Evolutionary conservation across 2,113 vertebrate species (phyloP), one percentile per base, ranked within the genome.

Genomic region (Daubentonia madagascariensis): DNA sequence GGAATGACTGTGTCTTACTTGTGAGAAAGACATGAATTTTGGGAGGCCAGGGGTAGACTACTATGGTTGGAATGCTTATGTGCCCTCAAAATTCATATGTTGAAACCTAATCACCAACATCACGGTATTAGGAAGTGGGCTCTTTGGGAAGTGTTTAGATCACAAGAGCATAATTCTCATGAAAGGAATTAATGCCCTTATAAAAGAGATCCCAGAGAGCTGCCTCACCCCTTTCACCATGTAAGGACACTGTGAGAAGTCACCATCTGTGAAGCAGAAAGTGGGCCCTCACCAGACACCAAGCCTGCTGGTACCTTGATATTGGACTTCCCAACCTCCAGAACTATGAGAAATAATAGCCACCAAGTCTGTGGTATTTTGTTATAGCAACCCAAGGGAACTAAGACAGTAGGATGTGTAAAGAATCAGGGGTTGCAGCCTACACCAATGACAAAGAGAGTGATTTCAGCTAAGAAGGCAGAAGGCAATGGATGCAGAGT

Each of bases 221-320:
- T 43, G 9, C 6, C 43, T 40, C 40, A 20, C 5, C 4, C 20
- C 52, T 93, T 45, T 3, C 3, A 28, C 7, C 83, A 43, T 20
- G 3, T 45, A 48, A 45, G 20, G n/a, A 65, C 2, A 13, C 12
- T 43, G 9, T 3, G 65, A 78, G 73, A 65, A 40, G 8, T 37
- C 54, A 59, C 11, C 32, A 35, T 30, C 35, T 75, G 23, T 50
- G 35, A 73, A 85, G 23, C 4, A 16, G 43, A 92, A 85, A 40
- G 35, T 30, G 48, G 5, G 5, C 1, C 17, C 0, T 40, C 20
- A 61, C 2, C 3, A 43, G 43, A 50, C 12, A 75, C 14, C 3
- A 73, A 13, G 32, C 14, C 12, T 13, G 6, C 9, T 20, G 54
- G 25, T 85, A 9, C 32, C 3, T 68, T 70, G 2, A 59, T 23